These are phyloP conservation scores for Brachyhypopomus gauderio DNA, from an alignment of 2,113 vertebrate genomes.

Conservation along the genomic window DNA sequence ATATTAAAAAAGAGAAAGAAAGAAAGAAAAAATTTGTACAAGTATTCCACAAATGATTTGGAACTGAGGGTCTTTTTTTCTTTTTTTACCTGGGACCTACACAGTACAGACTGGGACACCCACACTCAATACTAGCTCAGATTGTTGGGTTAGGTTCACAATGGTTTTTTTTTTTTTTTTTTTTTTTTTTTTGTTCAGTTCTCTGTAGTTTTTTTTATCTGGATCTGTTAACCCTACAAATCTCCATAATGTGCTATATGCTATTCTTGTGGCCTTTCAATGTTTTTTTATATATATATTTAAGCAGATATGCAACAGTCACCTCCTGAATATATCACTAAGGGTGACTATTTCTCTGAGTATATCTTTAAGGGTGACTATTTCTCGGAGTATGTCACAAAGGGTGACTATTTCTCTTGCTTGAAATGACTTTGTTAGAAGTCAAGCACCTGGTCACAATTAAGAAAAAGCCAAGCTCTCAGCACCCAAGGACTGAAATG, in stretches of 20 bases:
- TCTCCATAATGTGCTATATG: constrained; percentile 66
- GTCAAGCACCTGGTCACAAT: constrained; percentile 57
- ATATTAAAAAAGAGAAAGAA: background rate
- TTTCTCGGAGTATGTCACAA: constrained; percentile 55
- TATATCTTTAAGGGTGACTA: too few species aligned
- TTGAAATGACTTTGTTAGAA: constrained; percentile 65
- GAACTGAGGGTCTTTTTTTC: constrained; percentile 66
- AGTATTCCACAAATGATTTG: constrained; percentile 64
- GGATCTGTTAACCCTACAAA: constrained; percentile 3
- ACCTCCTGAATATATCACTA: constrained; percentile 63
- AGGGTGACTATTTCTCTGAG: constrained; percentile 57
- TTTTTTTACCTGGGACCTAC: constrained; percentile 60
- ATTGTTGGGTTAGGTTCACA: too few species aligned
- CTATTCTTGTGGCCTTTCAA: constrained; percentile 81
- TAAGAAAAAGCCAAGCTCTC: constrained; percentile 60
- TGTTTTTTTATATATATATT: constrained; percentile 61
- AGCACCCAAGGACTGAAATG: constrained; percentile 63
- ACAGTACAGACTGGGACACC: constrained; percentile 50
- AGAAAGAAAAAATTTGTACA: constrained; percentile 69
- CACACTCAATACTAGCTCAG: too few species aligned
- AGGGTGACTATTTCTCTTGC: constrained; percentile 61
- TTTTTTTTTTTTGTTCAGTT: background rate
- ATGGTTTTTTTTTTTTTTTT: background rate
- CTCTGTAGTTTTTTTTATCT: background rate
- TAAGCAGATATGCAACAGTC: constrained; percentile 77